Evolutionary conservation across 1,140 invertebrate genomes (phyloP).

Genomic region (Apis florea): DNA sequence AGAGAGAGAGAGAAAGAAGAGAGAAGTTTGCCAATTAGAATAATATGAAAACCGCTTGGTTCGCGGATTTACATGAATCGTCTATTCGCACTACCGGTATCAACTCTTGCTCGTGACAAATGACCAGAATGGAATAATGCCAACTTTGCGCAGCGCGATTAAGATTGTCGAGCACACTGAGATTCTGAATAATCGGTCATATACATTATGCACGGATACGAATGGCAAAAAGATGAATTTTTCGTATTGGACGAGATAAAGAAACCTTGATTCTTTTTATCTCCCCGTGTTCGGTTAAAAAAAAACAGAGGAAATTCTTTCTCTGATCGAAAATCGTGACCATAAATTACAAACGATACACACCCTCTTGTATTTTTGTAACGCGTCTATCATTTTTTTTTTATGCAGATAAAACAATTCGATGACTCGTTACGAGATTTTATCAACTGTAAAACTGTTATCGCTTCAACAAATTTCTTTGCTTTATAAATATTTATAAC

Average conservation of each 20-base stretch:
- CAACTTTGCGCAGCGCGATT: slow-evolving; percentile 34
- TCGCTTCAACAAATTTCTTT: background rate
- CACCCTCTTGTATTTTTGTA: background rate
- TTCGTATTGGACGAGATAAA: slow-evolving; percentile 1
- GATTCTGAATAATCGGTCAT: slow-evolving; percentile 12
- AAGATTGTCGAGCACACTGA: slow-evolving; percentile 24
- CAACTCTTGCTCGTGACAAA: slow-evolving; percentile 40
- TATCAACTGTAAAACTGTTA: background rate
- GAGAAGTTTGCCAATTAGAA: slow-evolving; percentile 49
- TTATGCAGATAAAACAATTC: background rate
- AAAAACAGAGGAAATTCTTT: background rate
- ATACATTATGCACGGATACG: slow-evolving; percentile 37
- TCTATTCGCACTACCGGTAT: slow-evolving; percentile 45
- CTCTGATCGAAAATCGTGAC: background rate
- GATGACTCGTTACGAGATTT: background rate
- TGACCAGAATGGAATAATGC: slow-evolving; percentile 47
- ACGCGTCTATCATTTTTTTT: background rate
- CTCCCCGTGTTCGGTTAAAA: background rate
- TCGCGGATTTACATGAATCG: slow-evolving; percentile 48
- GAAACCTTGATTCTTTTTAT: background rate
- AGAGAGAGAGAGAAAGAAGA: too few species aligned
- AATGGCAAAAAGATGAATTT: background rate
- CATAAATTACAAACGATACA: background rate
- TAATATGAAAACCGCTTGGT: slow-evolving; percentile 49
- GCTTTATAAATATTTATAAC: slow-evolving; percentile 6